A percentile compares a stretch with the other conserved stretches of the same genome.
Evolutionary conservation across 1,140 invertebrate species (phyloP).

Genomic region (Daktulosphaira vitifoliae): DNA sequence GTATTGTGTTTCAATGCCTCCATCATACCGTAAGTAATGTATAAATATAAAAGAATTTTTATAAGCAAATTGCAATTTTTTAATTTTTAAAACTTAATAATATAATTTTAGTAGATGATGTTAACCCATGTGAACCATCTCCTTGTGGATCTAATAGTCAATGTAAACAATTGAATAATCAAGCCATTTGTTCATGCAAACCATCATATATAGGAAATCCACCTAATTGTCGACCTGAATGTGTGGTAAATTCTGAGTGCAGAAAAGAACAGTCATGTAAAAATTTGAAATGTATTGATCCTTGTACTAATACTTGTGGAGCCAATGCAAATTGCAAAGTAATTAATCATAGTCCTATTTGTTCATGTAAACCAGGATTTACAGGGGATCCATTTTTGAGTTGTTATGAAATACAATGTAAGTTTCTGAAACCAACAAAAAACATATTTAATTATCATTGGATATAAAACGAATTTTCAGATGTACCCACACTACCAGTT

Average conservation of each 20-base stretch:
- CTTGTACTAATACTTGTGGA: conserved; percentile 51
- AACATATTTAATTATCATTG: neutral
- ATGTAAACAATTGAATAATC: conserved; percentile 52
- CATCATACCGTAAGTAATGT: conserved; percentile 42
- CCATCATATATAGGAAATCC: conserved; percentile 57
- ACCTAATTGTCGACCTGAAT: conserved; percentile 64
- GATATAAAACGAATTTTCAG: neutral
- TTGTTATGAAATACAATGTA: conserved; percentile 31
- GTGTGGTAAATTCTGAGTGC: conserved; percentile 63
- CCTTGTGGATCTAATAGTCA: conserved; percentile 51
- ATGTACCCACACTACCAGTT: conserved; percentile 40
- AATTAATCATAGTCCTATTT: conserved; percentile 42
- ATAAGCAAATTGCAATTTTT: neutral
- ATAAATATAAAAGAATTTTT: neutral
- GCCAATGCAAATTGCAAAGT: conserved; percentile 43
- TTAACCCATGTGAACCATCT: conserved; percentile 46
- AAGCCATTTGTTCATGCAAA: conserved; percentile 59
- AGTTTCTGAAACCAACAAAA: conserved; percentile 6
- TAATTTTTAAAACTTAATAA: too few species aligned
- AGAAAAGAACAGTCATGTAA: conserved; percentile 55
- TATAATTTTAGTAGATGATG: too few species aligned
- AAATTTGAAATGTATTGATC: conserved; percentile 62
- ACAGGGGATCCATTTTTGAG: conserved; percentile 43
- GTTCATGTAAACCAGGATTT: conserved; percentile 44
- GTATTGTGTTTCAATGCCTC: conserved; percentile 43